Evolutionary conservation across 1,140 invertebrate genomes (phyloP), one percentile per base, ranked within the genome.

Genomic region (Leptinotarsa texana): DNA sequence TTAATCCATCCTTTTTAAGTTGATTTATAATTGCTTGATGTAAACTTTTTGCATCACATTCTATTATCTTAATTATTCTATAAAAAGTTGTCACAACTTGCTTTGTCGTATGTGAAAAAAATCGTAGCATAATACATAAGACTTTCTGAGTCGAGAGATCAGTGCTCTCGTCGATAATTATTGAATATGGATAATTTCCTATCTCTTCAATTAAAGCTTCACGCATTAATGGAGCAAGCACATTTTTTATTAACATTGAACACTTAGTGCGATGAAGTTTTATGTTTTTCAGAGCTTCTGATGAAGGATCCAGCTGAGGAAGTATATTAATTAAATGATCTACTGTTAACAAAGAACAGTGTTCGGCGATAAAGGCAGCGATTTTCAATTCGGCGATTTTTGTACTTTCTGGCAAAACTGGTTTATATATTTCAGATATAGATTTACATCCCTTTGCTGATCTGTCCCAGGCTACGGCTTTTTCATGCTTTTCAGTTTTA

Each of bases 371-470:
- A 78, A 83, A 84, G 17, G 80, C 81, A 74, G 84, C 79, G 2
- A 85, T 81, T 81, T 85, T 83, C 48, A 85, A 75, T 76, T 84
- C 82, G 13, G 81, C 80, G 22, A 80, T 81, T 75, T 84, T 85
- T 21, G 65, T 76, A 22, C 33, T 77, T 66, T 81, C 77, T 18
- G 75, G 27, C 33, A 81, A 62, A 15, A 24, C 22, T 63, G 71
- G 71, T 72, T 72, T 72, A 72, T 63, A 72, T 47, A 62, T 71
- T 68, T 79, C n/a, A 33, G 51, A n/a, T 33, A 72, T 63, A 24
- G 22, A 24, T 63, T 22, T 63, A 33, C 8, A 33, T 33, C 33
- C 33, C 5, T 66, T 17, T 21, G 61, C 22, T 63, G 61, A 63
- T 63, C 22, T 63, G n/a, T 63, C 61, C 61, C 61, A 63, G n/a